phyloP scores from a whole-genome alignment of 2,888 invertebrate genomes.

The Dynastes hyllus region DNA sequence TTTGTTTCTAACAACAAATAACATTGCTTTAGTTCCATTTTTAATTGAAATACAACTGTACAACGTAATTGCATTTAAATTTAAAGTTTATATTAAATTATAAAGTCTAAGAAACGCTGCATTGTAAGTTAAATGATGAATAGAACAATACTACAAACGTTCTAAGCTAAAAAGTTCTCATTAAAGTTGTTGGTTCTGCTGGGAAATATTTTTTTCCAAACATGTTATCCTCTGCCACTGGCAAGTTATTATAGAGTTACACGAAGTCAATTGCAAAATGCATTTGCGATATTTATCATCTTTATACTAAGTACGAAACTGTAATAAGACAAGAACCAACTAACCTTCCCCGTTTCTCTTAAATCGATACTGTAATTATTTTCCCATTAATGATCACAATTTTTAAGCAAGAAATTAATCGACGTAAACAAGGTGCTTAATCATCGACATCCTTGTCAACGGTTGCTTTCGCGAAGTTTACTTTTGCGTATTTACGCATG shows the following conservation, averaged over 20 bases:
- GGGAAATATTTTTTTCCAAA: too few species aligned
- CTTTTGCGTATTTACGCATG: conserved; percentile 1
- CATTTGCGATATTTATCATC: neutral
- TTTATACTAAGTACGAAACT: neutral
- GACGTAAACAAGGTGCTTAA: conserved; percentile 29
- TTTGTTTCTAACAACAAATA: too few species aligned
- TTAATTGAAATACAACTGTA: too few species aligned
- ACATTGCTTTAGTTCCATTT: too few species aligned
- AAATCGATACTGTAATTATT: conserved; percentile 33
- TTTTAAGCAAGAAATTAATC: conserved; percentile 28
- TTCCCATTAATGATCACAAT: conserved; percentile 31
- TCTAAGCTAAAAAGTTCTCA: too few species aligned
- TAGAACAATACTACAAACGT: too few species aligned
- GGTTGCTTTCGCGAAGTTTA: conserved; percentile 20
- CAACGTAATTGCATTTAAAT: too few species aligned
- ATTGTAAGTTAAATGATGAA: too few species aligned
- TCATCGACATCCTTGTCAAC: conserved; percentile 28
- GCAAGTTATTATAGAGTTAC: neutral
- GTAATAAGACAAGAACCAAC: neutral
- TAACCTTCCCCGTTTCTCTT: neutral
- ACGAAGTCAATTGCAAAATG: neutral
- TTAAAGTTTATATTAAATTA: too few species aligned
- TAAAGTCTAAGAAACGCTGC: too few species aligned
- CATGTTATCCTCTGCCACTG: neutral
- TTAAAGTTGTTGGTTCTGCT: too few species aligned